Evolutionary conservation across 2,888 invertebrate genomes (phyloP), one percentile per base, ranked within the genome.

Genomic region (Tipula vernalis): DNA sequence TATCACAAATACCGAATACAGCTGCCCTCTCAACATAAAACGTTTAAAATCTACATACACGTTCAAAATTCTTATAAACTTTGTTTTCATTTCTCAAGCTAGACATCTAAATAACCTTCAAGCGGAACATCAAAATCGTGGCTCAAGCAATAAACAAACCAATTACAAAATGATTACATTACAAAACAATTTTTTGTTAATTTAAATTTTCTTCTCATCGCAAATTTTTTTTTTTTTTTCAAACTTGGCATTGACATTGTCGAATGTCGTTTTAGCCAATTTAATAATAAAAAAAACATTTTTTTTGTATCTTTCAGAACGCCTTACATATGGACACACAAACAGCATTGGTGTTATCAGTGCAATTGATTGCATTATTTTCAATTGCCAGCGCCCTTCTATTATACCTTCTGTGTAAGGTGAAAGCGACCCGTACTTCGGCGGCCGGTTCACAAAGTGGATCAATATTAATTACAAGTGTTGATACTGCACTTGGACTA

Each of bases 361-460:
- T 96, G 90, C 96, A 96, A 91, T 92, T 96, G 89, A 94, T 96
- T 88, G 96, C 96, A 39, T 92, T 96, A 86, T 96, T 96, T 92
- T 96, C 95, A 87, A 96, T 96, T 89, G 96, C 96, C 83, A 96
- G 96, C n/a, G 96, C 96, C 42, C 93, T 96, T 89, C 92, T 96
- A 88, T 92, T 96, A 89, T 96, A 96, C 90, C 92, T 96, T 88
- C 92, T 96, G 89, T 94, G 96, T 90, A 96, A 96, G 91, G 95
- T 96, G 87, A 93, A 95, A 89, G 93, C 93, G 88, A 92, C 93
- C 86, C 89, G 89, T 57, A 90, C 92, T 87, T 93, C 93, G 36
- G 28, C 28, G n/a, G 5, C 51, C 5, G 57, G 57, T 2, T 91
- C 91, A 39, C 92, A 92, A 10, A 95, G 95, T 89, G 94, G 94